Percentiles rank a stretch among this genome's conserved stretches.
phyloP scores from a whole-genome alignment of 2,113 vertebrate species.

The Nycticebus coucang region DNA sequence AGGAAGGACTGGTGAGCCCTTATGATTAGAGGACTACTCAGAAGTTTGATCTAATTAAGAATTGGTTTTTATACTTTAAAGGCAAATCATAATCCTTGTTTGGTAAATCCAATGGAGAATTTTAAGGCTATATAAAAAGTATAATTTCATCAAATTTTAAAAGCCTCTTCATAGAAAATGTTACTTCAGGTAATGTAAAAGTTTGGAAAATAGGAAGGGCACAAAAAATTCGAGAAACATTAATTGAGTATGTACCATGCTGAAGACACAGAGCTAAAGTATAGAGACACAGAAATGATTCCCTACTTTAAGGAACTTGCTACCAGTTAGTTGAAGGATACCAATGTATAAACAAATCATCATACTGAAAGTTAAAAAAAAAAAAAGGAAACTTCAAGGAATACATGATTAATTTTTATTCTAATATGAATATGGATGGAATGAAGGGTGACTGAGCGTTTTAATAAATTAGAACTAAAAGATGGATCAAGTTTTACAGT shows the following conservation, averaged over 20 bases:
- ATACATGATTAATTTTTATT: not conserved
- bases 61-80: constrained; percentile 27
- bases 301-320: not conserved
- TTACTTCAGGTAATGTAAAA: not conserved
- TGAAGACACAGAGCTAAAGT: not conserved
- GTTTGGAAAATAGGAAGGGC: not conserved
- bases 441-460: not conserved
- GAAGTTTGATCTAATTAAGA: constrained; percentile 37
- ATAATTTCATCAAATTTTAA: constrained; percentile 48
- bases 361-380: not conserved
- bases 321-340: not conserved
- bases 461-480: not conserved
- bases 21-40: not conserved
- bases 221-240: not conserved
- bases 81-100: not conserved
- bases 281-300: not conserved
- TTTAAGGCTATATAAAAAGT: not conserved
- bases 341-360: not conserved
- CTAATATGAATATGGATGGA: not conserved
- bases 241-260: not conserved
- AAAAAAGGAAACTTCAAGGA: not conserved
- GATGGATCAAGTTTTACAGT: not conserved
- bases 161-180: constrained; percentile 36
- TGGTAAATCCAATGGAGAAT: not conserved
- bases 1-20: not conserved